These are phyloP conservation scores for Nyctibius grandis DNA, from an alignment of 2,797 vertebrate genomes.

Conservation along the genomic window DNA sequence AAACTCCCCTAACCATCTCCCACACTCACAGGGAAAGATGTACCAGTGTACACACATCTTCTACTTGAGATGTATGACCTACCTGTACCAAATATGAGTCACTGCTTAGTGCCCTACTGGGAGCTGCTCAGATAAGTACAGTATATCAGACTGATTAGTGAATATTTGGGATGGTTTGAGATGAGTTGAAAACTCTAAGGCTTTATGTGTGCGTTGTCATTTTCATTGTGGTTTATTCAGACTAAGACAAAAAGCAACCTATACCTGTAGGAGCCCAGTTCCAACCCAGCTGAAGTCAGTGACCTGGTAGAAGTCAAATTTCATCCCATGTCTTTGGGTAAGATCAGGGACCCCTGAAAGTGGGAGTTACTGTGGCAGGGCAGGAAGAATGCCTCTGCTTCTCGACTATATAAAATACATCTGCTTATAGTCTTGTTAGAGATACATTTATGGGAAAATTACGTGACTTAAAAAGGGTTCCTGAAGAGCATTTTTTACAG, in stretches of 20 bases:
- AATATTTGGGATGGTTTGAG: neutral
- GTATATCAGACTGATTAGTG: neutral
- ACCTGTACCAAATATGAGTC: neutral
- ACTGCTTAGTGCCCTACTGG: neutral
- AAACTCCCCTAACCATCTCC: neutral
- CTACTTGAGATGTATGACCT: neutral
- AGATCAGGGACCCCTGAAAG: neutral
- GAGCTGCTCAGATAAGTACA: neutral
- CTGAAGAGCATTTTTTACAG: neutral
- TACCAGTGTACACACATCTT: neutral
- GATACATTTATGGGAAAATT: neutral
- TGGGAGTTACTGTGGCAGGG: neutral
- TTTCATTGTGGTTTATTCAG: neutral
- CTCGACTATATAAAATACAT: neutral
- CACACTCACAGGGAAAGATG: neutral
- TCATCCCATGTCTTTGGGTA: neutral
- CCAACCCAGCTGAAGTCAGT: neutral
- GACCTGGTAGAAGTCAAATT: neutral
- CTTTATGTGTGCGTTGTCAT: rapidly evolving
- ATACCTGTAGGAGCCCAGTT: neutral
- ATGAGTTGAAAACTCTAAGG: neutral
- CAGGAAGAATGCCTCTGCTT: neutral
- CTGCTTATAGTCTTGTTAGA: neutral
- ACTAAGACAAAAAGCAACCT: neutral
- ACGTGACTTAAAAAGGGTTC: neutral